These are phyloP conservation scores for Sesia apiformis DNA, from an alignment of 2,888 invertebrate species.

Conservation along the genomic window DNA sequence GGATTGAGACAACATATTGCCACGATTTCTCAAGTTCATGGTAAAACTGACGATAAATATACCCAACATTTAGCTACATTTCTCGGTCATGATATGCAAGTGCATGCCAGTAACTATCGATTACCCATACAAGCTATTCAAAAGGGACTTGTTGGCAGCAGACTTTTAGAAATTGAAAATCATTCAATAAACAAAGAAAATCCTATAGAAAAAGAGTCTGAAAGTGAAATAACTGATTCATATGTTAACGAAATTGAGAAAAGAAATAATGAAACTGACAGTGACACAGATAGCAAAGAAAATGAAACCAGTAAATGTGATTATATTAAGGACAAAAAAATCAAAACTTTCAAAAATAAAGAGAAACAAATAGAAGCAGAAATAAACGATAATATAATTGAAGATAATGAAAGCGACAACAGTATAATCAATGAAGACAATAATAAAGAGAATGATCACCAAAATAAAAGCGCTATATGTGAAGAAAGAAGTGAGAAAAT, in stretches of 20 bases:
- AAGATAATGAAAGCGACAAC: conserved; percentile 1
- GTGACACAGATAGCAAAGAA: not conserved
- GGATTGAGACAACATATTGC: not conserved
- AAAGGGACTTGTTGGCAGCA: not conserved
- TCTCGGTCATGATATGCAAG: conserved; percentile 4
- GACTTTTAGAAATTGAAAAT: conserved; percentile 1
- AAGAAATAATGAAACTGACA: not conserved
- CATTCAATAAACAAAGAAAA: conserved; percentile 2
- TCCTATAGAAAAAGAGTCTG: conserved; percentile 1
- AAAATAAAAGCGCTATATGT: conserved; percentile 1
- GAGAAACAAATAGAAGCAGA: conserved; percentile 1
- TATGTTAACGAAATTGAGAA: conserved; percentile 1
- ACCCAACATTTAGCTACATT: conserved; percentile 1
- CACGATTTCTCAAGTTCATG: not conserved
- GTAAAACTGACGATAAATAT: not conserved
- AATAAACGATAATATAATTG: not conserved
- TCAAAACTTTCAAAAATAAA: conserved; percentile 1
- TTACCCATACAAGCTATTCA: conserved; percentile 4
- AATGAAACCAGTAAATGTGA: not conserved
- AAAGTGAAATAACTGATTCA: conserved; percentile 1
- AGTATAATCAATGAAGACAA: not conserved
- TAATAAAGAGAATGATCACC: conserved; percentile 1
- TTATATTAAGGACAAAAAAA: not conserved
- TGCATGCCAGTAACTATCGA: conserved; percentile 4
- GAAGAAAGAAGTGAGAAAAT: conserved; percentile 1